phyloP scores from a whole-genome alignment of 2,797 vertebrate genomes.

The Pseudomugil gertrudae region DNA sequence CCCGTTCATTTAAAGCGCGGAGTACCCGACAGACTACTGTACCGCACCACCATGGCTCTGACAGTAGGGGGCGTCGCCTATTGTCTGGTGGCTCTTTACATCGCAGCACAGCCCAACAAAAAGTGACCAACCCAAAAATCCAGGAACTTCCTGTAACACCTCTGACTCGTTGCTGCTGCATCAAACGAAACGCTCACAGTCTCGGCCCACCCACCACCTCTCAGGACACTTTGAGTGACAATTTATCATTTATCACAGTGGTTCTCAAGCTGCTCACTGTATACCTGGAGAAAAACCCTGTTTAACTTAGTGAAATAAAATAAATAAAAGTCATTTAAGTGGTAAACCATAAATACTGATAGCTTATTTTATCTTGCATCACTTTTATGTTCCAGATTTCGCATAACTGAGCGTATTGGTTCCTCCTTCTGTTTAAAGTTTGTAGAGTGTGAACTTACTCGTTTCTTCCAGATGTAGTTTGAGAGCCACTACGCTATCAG shows the following conservation, averaged over 20 bases:
- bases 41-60: slow-evolving; percentile 97
- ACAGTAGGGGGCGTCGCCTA: slow-evolving; percentile 92
- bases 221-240: slow-evolving; percentile 49
- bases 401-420: neutral
- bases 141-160: slow-evolving; percentile 7
- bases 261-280: slow-evolving; percentile 3
- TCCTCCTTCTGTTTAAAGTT: neutral
- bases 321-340: neutral
- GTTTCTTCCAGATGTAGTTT: neutral
- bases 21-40: slow-evolving; percentile 90
- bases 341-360: neutral
- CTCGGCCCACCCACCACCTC: slow-evolving; percentile 24
- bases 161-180: slow-evolving; percentile 18
- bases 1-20: slow-evolving; percentile 93
- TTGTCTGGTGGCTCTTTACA: slow-evolving; percentile 92
- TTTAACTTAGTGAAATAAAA: neutral
- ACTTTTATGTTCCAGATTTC: neutral
- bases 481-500: slow-evolving; percentile 1
- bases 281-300: neutral
- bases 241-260: slow-evolving; percentile 1
- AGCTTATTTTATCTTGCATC: neutral
- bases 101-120: slow-evolving; percentile 87
- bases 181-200: slow-evolving; percentile 24
- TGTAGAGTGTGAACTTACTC: neutral
- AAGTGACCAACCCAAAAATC: slow-evolving; percentile 54